Evolutionary conservation across 1,140 invertebrate species (phyloP), one percentile per base, ranked within the genome.

Genomic region (Heliconius nattereri): DNA sequence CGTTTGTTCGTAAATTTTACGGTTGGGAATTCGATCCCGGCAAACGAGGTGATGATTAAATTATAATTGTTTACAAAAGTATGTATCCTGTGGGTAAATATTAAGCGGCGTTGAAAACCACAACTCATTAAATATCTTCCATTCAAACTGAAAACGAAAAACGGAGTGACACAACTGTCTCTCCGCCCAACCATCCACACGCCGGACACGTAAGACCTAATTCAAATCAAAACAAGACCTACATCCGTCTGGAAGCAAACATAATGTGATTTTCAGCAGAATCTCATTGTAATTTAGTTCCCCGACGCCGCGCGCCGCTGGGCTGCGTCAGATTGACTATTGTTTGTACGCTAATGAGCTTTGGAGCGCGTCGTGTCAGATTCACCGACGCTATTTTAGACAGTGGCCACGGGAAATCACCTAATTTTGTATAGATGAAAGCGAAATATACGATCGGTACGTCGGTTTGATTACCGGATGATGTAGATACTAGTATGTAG

Each of bases 261-360:
- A 66, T 29, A 66, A 66, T 29, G 23, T 66, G 60, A 66, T 66
- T 66, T 66, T 66, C 60, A 66, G 13, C 60, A 66, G 60, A 29
- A 66, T 66, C 60, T 66, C 60, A 66, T 29, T 66, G 60, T 66
- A 66, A 66, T 66, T 66, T 66, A 66, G 60, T 66, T 66, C 60
- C 60, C 60, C 23, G 3, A 66, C 60, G 26, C 60, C 57, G 23
- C 57, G 26, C 57, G 23, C 57, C 60, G 23, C 26, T 26, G 23
- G 2, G 26, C 16, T 29, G 60, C 60, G 60, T 66, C 60, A 29
- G 60, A 66, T 66, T 66, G 60, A 66, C 60, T 66, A 66, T 66
- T 66, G 60, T 66, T 66, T 66, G 60, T 66, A 13, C 60, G 60
- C 60, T 66, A 66, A 66, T 66, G 60, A 66, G 60, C 60, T 66